phyloP scores from a whole-genome alignment of 23 tunicate genomes.

The Ascidia mentula region DNA sequence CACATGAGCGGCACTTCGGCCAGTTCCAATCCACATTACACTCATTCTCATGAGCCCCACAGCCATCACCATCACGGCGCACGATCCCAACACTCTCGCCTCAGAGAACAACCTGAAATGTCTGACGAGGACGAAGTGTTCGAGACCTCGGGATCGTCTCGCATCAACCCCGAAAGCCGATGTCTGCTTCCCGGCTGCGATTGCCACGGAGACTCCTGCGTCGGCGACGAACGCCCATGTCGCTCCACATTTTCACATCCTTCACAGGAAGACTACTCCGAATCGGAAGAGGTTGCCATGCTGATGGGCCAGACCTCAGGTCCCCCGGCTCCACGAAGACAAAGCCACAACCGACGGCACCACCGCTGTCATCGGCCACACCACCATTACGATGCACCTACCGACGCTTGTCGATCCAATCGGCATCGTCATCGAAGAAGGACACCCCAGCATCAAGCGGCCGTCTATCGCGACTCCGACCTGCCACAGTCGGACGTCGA shows the following conservation, averaged over 20 bases:
- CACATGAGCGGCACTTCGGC: background rate
- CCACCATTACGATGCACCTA: background rate
- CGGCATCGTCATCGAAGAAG: slow-evolving; percentile 22
- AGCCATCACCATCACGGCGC: background rate
- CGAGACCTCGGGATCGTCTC: slow-evolving; percentile 9
- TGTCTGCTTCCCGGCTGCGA: slow-evolving; percentile 21
- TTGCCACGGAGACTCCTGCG: slow-evolving; percentile 23
- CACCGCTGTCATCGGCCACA: slow-evolving; percentile 18
- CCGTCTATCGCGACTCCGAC: slow-evolving; percentile 21
- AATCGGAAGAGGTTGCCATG: slow-evolving; percentile 58
- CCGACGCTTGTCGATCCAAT: slow-evolving; percentile 5
- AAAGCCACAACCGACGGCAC: slow-evolving; percentile 13
- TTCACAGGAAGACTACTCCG: slow-evolving; percentile 32
- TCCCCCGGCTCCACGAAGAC: background rate
- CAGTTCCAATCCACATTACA: background rate
- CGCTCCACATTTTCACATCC: slow-evolving; percentile 3
- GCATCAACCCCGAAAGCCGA: slow-evolving; percentile 20
- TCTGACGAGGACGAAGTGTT: slow-evolving; percentile 30
- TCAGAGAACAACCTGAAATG: background rate
- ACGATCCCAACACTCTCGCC: background rate
- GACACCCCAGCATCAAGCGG: background rate
- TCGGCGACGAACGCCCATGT: background rate
- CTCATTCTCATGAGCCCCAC: background rate
- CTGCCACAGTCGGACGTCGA: slow-evolving; percentile 36
- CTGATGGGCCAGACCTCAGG: slow-evolving; percentile 16